Conservation (phyloP, 2,113 vertebrate genomes). For the Apodemus sylvaticus region DNA sequence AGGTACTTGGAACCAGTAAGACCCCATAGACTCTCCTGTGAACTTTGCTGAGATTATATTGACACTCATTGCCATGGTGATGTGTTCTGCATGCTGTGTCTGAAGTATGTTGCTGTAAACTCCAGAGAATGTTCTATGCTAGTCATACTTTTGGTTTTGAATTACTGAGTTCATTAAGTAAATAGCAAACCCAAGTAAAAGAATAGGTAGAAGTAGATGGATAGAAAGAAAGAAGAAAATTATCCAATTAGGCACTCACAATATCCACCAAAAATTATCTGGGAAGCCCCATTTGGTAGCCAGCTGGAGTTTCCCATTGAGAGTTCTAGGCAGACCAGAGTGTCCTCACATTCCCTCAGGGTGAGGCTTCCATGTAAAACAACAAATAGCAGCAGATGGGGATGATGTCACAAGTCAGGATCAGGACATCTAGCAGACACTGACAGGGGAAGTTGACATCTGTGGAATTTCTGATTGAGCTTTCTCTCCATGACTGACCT, state of each 20-base stretch:
- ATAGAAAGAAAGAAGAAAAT: neutral
- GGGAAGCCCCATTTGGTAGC: neutral
- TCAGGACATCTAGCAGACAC: neutral
- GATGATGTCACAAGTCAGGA: neutral
- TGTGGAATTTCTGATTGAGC: neutral
- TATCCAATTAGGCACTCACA: neutral
- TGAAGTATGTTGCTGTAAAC: neutral
- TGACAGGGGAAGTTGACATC: neutral
- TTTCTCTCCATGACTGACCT: neutral
- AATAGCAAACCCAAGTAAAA: neutral
- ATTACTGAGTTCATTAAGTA: neutral
- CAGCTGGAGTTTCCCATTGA: neutral
- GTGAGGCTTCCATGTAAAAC: neutral
- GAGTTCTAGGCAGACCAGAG: neutral
- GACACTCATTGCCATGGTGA: rapidly evolving
- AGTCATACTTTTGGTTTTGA: neutral
- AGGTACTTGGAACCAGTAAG: neutral
- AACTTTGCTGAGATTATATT: neutral
- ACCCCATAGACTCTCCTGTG: neutral
- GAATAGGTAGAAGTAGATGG: neutral
- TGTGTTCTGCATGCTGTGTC: neutral
- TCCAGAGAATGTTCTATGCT: neutral
- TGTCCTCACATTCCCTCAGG: neutral
- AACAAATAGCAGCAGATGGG: neutral
- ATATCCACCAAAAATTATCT: neutral